These are phyloP conservation scores for Tachuris rubrigastra DNA, from an alignment of 2,113 vertebrate species.

Conservation along the genomic window DNA sequence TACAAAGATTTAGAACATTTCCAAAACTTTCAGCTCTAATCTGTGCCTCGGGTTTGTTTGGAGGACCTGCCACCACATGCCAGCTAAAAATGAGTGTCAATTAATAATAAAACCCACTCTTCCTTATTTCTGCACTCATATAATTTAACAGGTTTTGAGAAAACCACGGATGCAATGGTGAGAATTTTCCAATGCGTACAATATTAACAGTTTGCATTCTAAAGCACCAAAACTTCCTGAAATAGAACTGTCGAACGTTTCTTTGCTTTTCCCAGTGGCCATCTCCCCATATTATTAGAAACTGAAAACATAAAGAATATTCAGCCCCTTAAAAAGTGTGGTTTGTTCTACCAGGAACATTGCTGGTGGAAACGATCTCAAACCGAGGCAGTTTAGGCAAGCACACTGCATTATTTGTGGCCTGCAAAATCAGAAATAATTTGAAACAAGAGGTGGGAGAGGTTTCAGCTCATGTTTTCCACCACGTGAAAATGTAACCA, in stretches of 20 bases:
- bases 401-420: not conserved
- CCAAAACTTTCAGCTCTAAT: slow-evolving; percentile 72
- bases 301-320: slow-evolving; percentile 62
- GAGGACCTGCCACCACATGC: slow-evolving; percentile 78
- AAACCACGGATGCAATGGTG: slow-evolving; percentile 54
- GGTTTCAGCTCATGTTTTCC: slow-evolving; percentile 34
- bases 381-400: not conserved
- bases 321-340: slow-evolving; percentile 52
- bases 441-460: slow-evolving; percentile 42
- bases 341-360: slow-evolving; percentile 49
- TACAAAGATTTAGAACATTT: slow-evolving; percentile 71
- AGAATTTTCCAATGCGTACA: slow-evolving; percentile 59
- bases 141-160: slow-evolving; percentile 76
- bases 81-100: slow-evolving; percentile 79
- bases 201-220: slow-evolving; percentile 72
- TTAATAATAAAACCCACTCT: slow-evolving; percentile 74
- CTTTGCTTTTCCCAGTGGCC: slow-evolving; percentile 46
- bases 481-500: not conserved
- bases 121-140: slow-evolving; percentile 64
- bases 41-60: slow-evolving; percentile 58
- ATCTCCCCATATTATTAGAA: slow-evolving; percentile 9
- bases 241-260: slow-evolving; percentile 68
- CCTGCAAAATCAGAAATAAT: slow-evolving; percentile 35
- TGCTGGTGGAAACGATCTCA: slow-evolving; percentile 47
- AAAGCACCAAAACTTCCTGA: slow-evolving; percentile 66